Conservation (phyloP, 1,140 invertebrate species). For the Branchinecta lynchi region DNA sequence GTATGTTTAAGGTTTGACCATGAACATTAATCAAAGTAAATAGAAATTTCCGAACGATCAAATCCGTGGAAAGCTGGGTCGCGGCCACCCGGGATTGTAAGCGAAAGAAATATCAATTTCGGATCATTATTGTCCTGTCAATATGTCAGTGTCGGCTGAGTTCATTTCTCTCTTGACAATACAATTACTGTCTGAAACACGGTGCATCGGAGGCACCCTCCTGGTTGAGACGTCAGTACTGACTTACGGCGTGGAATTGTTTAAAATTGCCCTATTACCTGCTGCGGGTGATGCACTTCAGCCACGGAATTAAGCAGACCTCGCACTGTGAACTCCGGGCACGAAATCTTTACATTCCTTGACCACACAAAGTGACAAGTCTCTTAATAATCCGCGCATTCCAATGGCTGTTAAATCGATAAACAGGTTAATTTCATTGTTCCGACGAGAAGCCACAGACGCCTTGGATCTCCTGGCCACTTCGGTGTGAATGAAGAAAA, state of each 20-base stretch:
- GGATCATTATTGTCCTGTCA: conserved; percentile 11
- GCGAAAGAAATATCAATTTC: conserved; percentile 7
- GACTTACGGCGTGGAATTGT: conserved; percentile 11
- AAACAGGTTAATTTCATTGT: no score
- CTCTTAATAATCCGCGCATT: no score
- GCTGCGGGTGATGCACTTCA: not conserved
- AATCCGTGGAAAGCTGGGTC: no score
- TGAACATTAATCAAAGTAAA: no score
- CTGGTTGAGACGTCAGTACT: not conserved
- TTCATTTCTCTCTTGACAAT: conserved; percentile 4
- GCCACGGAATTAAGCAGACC: not conserved
- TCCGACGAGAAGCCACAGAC: no score
- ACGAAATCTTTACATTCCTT: conserved; percentile 3
- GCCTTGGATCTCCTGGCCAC: no score
- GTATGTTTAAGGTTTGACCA: no score
- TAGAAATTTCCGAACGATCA: no score
- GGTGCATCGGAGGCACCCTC: not conserved
- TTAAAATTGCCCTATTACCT: conserved; percentile 9
- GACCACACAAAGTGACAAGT: not conserved
- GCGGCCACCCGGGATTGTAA: no score
- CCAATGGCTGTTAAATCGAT: no score
- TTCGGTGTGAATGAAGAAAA: no score
- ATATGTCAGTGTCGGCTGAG: not conserved
- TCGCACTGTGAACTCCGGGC: not conserved
- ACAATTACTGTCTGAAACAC: conserved; percentile 10